Conservation (phyloP, 2,113 vertebrate genomes). For the Brachirus orientalis region DNA sequence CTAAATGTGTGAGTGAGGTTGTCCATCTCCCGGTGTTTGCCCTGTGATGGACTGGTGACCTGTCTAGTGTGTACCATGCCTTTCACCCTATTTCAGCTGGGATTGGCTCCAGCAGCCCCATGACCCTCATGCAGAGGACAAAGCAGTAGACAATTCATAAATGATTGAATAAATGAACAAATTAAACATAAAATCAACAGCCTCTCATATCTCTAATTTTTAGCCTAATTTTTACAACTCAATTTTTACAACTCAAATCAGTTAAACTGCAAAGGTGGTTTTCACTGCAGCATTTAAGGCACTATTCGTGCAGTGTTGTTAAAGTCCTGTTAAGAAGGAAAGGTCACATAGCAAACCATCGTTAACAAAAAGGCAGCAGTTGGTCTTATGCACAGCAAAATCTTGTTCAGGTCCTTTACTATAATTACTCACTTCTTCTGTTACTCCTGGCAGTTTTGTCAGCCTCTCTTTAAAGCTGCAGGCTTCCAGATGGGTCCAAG, state of each 20-base stretch:
- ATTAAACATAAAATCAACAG: too few relatives aligned
- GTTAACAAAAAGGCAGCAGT: conserved; percentile 26
- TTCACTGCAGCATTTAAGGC: not conserved
- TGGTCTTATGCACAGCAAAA: conserved; percentile 31
- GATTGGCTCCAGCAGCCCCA: too few relatives aligned
- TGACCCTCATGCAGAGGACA: too few relatives aligned
- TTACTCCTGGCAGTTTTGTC: conserved; percentile 52
- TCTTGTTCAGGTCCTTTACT: conserved; percentile 33
- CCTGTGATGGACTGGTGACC: too few relatives aligned
- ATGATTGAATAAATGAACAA: too few relatives aligned
- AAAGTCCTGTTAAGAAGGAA: conserved; percentile 8
- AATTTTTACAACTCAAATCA: not conserved
- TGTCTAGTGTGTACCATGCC: too few relatives aligned
- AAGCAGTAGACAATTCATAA: too few relatives aligned
- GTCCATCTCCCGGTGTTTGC: too few relatives aligned
- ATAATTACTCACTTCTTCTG: conserved; percentile 65
- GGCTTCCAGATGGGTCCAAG: conserved; percentile 46
- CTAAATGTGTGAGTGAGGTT: too few relatives aligned
- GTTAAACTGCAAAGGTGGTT: conserved; percentile 3
- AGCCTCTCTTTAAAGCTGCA: conserved; percentile 39
- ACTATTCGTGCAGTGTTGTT: not conserved
- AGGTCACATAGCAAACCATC: not conserved
- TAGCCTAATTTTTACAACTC: not conserved
- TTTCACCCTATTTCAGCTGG: too few relatives aligned
- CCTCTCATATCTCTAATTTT: not conserved